These are phyloP conservation scores for Chiloscyllium plagiosum DNA, from an alignment of 2,113 vertebrate species.

Conservation along the genomic window DNA sequence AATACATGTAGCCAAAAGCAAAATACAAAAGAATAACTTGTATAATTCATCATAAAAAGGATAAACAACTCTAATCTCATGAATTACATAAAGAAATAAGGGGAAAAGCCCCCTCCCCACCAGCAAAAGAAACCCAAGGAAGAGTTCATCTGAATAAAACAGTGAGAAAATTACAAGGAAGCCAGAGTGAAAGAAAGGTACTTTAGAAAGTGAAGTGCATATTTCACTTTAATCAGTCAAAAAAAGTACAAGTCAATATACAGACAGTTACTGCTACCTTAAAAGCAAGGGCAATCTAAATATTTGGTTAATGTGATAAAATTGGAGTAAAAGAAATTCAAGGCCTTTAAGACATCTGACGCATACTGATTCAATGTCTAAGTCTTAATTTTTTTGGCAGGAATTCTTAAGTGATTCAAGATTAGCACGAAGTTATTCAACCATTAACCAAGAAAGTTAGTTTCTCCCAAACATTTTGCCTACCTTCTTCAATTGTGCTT, in stretches of 20 bases:
- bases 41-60: not conserved
- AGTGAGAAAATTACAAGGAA: not conserved
- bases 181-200: not conserved
- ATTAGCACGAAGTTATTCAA: not conserved
- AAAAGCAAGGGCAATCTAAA: not conserved
- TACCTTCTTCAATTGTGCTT: slow-evolving; percentile 90
- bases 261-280: not conserved
- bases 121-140: not conserved
- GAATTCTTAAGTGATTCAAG: not conserved
- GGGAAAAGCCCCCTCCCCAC: not conserved
- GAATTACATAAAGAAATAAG: not conserved
- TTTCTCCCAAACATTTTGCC: slow-evolving; percentile 39
- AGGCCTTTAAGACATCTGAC: not conserved
- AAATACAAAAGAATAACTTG: not conserved
- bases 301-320: not conserved
- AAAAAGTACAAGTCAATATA: not conserved
- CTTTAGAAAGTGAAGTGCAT: not conserved
- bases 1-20: not conserved
- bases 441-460: not conserved
- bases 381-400: not conserved
- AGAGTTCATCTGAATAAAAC: not conserved
- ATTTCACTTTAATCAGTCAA: not conserved
- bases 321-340: not conserved
- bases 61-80: not conserved
- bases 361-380: not conserved